Conservation (phyloP, 1,140 invertebrate genomes). For the Drosophila sp. region DNA sequence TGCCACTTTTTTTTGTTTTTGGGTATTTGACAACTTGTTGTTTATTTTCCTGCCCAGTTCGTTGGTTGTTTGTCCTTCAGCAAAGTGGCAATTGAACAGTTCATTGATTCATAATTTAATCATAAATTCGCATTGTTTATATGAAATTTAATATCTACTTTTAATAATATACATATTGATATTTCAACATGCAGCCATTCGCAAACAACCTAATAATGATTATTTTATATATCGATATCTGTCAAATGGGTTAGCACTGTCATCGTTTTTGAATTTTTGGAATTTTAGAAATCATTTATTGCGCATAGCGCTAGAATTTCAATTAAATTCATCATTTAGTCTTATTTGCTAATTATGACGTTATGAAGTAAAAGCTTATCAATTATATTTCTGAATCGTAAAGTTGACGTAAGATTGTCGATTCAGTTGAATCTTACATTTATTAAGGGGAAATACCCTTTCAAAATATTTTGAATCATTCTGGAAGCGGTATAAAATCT, state of each 20-base stretch:
- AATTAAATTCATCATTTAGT: too few relatives aligned
- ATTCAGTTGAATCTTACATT: not conserved
- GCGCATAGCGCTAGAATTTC: too few relatives aligned
- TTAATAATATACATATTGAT: constrained; percentile 5
- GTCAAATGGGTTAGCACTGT: constrained; percentile 2
- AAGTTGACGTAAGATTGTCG: not conserved
- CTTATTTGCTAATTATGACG: too few relatives aligned
- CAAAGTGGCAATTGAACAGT: constrained; percentile 46
- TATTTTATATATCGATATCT: constrained; percentile 8
- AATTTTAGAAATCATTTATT: too few relatives aligned
- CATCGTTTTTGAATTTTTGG: not conserved
- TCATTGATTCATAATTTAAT: constrained; percentile 78
- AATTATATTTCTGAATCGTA: not conserved
- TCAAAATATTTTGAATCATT: too few relatives aligned
- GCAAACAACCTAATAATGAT: not conserved
- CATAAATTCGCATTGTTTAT: constrained; percentile 54
- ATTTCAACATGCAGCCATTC: constrained; percentile 16
- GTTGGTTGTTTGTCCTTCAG: constrained; percentile 68
- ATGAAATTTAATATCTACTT: constrained; percentile 36
- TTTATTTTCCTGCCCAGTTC: constrained; percentile 44
- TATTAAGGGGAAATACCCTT: not conserved
- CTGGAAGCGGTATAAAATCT: too few relatives aligned
- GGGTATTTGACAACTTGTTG: constrained; percentile 65
- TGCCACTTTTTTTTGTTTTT: constrained; percentile 23
- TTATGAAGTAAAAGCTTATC: not conserved